Conservation (phyloP, 2,797 vertebrate genomes). For the Pangasius sanitwongsei region DNA sequence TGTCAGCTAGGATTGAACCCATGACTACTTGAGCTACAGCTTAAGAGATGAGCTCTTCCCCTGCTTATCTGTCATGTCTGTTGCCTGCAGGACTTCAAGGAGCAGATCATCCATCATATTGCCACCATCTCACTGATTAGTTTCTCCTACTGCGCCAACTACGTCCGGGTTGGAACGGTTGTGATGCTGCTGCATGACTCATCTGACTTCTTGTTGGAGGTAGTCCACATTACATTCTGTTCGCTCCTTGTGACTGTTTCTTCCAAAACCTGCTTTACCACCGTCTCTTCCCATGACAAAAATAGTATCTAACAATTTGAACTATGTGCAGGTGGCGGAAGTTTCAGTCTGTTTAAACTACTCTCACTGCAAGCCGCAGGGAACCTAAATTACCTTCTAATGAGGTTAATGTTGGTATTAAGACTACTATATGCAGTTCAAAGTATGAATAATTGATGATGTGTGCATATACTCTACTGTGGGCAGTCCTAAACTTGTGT, state of each 20-base stretch:
- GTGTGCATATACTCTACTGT: not conserved
- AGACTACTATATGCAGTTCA: not conserved
- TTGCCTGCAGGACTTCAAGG: conserved; percentile 82
- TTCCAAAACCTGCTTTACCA: conserved; percentile 26
- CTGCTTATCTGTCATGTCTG: conserved; percentile 18
- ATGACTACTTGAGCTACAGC: not conserved
- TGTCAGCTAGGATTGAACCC: not conserved
- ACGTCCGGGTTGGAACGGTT: conserved; percentile 79
- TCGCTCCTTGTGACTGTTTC: not conserved
- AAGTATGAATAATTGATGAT: not conserved
- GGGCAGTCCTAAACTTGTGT: not conserved
- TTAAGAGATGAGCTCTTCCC: not conserved
- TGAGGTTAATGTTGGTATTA: not conserved
- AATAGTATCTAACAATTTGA: not conserved
- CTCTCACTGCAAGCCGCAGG: not conserved
- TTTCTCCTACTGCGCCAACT: conserved; percentile 86
- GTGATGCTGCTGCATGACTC: conserved; percentile 86
- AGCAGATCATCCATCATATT: conserved; percentile 86
- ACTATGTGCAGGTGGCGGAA: not conserved
- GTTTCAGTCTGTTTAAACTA: not conserved
- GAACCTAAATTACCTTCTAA: not conserved
- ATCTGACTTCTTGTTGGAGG: conserved; percentile 85
- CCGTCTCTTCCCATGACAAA: not conserved
- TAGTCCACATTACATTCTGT: conserved; percentile 55
- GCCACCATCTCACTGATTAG: conserved; percentile 81